These are phyloP conservation scores for Actinia equina DNA, from an alignment of 64 coral and sea anemone species.

Conservation along the genomic window DNA sequence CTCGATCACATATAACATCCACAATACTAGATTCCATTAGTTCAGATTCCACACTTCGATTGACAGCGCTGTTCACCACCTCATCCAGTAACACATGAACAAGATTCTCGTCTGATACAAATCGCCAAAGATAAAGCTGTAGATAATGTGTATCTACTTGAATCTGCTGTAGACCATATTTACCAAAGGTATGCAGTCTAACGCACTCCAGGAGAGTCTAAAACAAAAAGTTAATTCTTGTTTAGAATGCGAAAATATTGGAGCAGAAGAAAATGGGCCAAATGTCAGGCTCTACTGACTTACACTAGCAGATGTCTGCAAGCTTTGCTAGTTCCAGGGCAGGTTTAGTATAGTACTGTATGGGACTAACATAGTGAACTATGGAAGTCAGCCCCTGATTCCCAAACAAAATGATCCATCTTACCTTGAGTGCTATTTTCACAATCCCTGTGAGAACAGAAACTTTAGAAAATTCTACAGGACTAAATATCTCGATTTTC, in stretches of 20 bases:
- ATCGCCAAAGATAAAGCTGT: conserved; percentile 92
- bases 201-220: conserved; percentile 39
- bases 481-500: conserved; percentile 95
- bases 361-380: too few species aligned
- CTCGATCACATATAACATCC: conserved; percentile 46
- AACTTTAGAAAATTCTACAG: conserved; percentile 97
- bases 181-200: conserved; percentile 86
- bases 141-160: conserved; percentile 96
- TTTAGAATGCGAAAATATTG: not conserved
- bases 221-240: not conserved
- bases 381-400: too few species aligned
- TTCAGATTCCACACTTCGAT: conserved; percentile 84
- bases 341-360: too few species aligned
- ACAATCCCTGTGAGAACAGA: conserved; percentile 93
- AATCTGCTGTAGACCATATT: conserved; percentile 93
- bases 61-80: conserved; percentile 95
- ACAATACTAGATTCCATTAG: conserved; percentile 95
- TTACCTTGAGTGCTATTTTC: conserved; percentile 90
- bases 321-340: too few species aligned
- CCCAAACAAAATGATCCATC: too few species aligned
- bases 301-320: too few species aligned
- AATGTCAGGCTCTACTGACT: too few species aligned
- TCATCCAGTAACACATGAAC: conserved; percentile 95
- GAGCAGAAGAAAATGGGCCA: too few species aligned
- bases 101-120: conserved; percentile 97